Evolutionary conservation across 2,113 vertebrate species (phyloP).

Genomic region (Jaculus jaculus): DNA sequence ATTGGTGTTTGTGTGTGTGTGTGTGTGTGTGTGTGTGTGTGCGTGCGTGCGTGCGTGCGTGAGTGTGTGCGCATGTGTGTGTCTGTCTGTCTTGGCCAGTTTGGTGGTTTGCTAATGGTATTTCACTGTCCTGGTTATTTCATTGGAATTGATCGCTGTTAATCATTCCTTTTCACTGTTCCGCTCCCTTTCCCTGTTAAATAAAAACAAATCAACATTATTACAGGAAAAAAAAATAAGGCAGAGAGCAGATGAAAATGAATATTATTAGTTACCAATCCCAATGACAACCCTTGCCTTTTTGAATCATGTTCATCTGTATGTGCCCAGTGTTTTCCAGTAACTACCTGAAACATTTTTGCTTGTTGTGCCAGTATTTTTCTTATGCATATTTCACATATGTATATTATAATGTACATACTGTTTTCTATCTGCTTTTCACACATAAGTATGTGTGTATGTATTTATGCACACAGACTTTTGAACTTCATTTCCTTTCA

Average conservation of each 20-base stretch:
- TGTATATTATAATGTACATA: constrained; percentile 61
- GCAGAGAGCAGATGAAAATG: neutral
- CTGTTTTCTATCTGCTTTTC: constrained; percentile 65
- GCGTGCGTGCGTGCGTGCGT: neutral
- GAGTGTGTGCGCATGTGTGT: neutral
- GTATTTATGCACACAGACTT: neutral
- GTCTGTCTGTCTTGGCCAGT: neutral
- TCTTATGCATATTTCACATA: constrained; percentile 52
- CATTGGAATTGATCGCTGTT: constrained; percentile 29
- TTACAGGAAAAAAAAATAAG: constrained; percentile 16
- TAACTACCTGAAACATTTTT: constrained; percentile 35
- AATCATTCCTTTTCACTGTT: neutral
- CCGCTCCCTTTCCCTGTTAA: neutral
- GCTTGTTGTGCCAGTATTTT: constrained; percentile 35
- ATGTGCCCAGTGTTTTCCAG: neutral
- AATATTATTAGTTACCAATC: neutral
- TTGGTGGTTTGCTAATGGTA: neutral
- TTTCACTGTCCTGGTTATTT: constrained; percentile 7
- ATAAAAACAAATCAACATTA: constrained; percentile 15
- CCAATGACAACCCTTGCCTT: neutral
- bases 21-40: too few species aligned
- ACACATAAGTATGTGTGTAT: neutral
- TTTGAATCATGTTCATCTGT: constrained; percentile 8
- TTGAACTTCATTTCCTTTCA: constrained; percentile 61
- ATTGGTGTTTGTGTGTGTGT: neutral